Base-by-base conservation (phyloP, 2,113 vertebrate species). In the Mustelus asterias region DNA sequence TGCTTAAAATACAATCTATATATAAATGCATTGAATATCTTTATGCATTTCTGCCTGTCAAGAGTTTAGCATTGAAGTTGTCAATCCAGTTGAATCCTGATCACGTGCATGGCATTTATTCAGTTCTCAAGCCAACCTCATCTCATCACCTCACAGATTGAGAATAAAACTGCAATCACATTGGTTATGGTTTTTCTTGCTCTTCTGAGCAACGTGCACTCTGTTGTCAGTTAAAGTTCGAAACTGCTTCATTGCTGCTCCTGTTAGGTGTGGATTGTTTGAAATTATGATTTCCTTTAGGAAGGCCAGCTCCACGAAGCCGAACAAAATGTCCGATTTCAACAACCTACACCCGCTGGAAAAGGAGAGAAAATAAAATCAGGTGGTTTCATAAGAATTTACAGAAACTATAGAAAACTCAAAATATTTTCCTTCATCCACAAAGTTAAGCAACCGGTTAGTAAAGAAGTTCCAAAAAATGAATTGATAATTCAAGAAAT, bases 271-370 rank as follows among this genome's bases (percentile, higher is more conserved):
- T 54, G 94, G 94, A 95, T 54, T 44, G 94, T 76, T 48, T 54
- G 94, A 95, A 95, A 95, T 72, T 70, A 72, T 26, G 26, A 95
- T 54, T 95, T 95, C 65, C 41, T 76, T 95, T 44, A 95, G 69
- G 54, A 95, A 70, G 48, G 67, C 20, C 44, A 95, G 26, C 67
- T 95, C 44, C 11, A 54, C 69, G 0, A 95, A 48, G 94, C 94
- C 67, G 16, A 95, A 16, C 69, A 95, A 95, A 95, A 76, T 72
- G 11, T 72, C 41, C 14, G 67, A 41, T 54, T 95, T 95, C 94
- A 95, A 18, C 94, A 95, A 72, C 2, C 41, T 76, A 54, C 69
- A 95, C 13, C 94, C 94, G 10, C 94, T 95, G 65, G 18, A 95
- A 95, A 29, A 72, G 29, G 44, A 16, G 67, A 2, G 18, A 54